Conservation (phyloP, 1,140 invertebrate genomes). For the Acyrthosiphon pisum region DNA sequence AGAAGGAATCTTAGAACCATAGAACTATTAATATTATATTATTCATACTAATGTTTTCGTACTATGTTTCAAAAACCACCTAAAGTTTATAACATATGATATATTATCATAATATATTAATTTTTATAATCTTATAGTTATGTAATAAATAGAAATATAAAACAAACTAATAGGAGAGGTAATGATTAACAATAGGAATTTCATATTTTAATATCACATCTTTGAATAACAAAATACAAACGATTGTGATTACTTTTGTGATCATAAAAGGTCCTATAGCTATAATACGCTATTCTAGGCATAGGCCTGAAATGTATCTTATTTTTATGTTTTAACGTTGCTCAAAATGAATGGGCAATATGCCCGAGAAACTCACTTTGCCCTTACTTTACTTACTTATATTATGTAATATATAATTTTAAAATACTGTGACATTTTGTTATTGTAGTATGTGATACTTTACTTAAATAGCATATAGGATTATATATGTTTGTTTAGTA, state of each 20-base stretch:
- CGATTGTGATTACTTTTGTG: background rate
- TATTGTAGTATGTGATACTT: background rate
- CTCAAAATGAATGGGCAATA: background rate
- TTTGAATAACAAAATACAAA: background rate
- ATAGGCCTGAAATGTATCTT: background rate
- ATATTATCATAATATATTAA: background rate
- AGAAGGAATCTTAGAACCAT: background rate
- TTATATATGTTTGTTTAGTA: background rate
- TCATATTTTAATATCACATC: background rate
- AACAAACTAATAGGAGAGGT: background rate
- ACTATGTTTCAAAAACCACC: background rate
- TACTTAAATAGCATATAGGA: background rate
- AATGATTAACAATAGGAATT: background rate
- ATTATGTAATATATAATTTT: background rate
- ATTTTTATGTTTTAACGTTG: background rate
- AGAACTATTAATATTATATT: background rate
- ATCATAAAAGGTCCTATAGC: no score
- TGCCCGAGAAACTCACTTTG: background rate
- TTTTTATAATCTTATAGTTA: background rate
- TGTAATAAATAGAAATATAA: background rate
- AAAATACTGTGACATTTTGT: background rate
- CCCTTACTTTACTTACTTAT: background rate
- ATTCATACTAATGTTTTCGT: background rate
- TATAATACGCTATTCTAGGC: no score
- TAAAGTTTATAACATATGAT: no score